Evolutionary conservation across 2,113 vertebrate genomes (phyloP).

Genomic region (Syrmaticus mikado): DNA sequence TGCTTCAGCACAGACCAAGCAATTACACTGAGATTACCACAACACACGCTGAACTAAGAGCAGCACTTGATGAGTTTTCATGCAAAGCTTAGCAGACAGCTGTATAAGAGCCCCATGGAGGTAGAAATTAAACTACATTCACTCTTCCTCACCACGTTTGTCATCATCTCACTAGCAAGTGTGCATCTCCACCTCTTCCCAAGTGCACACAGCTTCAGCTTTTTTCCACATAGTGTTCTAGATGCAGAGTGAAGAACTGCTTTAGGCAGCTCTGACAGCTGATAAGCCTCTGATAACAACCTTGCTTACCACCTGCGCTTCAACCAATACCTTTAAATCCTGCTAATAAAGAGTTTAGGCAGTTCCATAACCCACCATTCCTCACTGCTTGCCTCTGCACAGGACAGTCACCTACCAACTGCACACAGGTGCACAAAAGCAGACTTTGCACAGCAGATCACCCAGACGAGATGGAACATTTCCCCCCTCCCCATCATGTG

Average conservation of each 20-base stretch:
- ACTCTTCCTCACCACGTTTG: not conserved
- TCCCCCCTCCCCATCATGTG: fast-evolving
- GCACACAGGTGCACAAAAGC: not conserved
- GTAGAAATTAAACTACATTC: fast-evolving
- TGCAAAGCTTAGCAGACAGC: not conserved
- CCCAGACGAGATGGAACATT: not conserved
- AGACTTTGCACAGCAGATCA: not conserved
- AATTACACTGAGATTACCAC: not conserved
- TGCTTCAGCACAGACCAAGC: not conserved
- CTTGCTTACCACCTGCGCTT: not conserved
- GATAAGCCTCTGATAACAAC: not conserved
- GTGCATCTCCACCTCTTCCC: not conserved
- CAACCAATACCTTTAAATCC: not conserved
- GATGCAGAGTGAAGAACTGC: no score
- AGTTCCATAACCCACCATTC: not conserved
- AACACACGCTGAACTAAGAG: not conserved
- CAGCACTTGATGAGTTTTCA: not conserved
- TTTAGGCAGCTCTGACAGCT: not conserved
- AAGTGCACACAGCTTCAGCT: not conserved
- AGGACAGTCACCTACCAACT: not conserved
- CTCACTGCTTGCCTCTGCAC: fast-evolving
- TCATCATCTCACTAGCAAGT: not conserved
- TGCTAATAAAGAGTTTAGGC: not conserved
- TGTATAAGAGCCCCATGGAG: not conserved
- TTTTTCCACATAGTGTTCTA: no score